phyloP scores from a whole-genome alignment of 2,113 vertebrate genomes.

The Myiagra hebetior region DNA sequence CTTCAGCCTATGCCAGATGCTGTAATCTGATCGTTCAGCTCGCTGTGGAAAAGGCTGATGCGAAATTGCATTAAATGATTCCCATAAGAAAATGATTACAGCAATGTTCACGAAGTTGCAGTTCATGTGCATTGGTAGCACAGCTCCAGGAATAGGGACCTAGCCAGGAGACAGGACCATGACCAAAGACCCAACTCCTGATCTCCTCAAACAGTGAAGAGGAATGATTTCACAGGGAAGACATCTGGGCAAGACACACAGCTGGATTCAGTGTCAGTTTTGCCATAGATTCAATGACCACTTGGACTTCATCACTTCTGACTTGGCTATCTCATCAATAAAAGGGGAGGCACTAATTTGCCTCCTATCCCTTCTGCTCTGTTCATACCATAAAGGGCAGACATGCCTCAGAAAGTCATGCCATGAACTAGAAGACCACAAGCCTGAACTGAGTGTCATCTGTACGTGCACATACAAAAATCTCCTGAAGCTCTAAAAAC shows the following conservation, averaged over 20 bases:
- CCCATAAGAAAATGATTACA: neutral
- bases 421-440: neutral
- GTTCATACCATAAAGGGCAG: neutral
- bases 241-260: accelerated
- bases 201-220: neutral
- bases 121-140: accelerated
- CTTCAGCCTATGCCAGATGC: slow-evolving; percentile 11
- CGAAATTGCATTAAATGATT: neutral
- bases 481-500: neutral
- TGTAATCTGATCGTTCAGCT: neutral
- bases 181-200: neutral
- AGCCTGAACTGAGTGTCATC: neutral
- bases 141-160: neutral
- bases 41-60: neutral
- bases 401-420: neutral
- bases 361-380: neutral
- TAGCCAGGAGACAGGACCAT: neutral
- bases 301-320: neutral
- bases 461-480: neutral
- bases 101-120: accelerated
- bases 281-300: neutral
- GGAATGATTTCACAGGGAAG: neutral
- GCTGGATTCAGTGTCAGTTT: neutral
- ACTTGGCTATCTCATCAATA: neutral
- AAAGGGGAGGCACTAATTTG: neutral